Base-by-base conservation (phyloP, 2,888 invertebrate genomes). In the Andrena fulva region DNA sequence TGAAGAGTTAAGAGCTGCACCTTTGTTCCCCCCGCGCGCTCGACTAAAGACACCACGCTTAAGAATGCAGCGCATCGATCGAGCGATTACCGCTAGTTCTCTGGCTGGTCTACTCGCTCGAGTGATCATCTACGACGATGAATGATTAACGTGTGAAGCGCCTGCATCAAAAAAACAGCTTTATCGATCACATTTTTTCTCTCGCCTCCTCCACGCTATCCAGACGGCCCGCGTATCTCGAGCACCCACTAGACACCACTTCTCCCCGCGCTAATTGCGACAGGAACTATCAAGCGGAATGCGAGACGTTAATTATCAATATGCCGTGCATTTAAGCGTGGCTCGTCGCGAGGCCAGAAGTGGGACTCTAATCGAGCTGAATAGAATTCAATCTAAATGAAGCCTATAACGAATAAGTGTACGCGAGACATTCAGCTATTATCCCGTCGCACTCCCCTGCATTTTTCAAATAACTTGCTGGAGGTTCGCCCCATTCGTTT, bases 51-150 rank as follows among this genome's bases (percentile, higher is more conserved):
- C 68, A 33, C 81, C 64, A 16, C 66, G 20, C 59, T 81, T 69
- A 70, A 81, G 82, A 82, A 82, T 52, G 67, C 67, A 12, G 50
- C 42, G 42, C 66, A 82, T 82, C 82, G 82, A 82, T 82, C 71
- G 70, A 67, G 63, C 70, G 82, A 82, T 82, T 70, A 82, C 33
- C 50, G 8, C 6, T 48, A 20, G 67, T 27, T 29, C 76, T 67
- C 52, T 33, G 59, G 66, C 54, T 33, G 48, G 35, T 54, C 16
- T 54, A 72, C 67, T 24, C 67, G 66, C 63, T 80, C 72, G 80
- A 80, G 80, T 72, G 80, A 80, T 80, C 80, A 72, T 80, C 72
- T 27, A 62, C 24, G 48, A 80, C 67, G 67, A 80, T 72, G 80
- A 80, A 80, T 72, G 80, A 80, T 80, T 80, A 80, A 80, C 72